Evolutionary conservation across 2,113 vertebrate genomes (phyloP).

Genomic region (Neofelis nebulosa): DNA sequence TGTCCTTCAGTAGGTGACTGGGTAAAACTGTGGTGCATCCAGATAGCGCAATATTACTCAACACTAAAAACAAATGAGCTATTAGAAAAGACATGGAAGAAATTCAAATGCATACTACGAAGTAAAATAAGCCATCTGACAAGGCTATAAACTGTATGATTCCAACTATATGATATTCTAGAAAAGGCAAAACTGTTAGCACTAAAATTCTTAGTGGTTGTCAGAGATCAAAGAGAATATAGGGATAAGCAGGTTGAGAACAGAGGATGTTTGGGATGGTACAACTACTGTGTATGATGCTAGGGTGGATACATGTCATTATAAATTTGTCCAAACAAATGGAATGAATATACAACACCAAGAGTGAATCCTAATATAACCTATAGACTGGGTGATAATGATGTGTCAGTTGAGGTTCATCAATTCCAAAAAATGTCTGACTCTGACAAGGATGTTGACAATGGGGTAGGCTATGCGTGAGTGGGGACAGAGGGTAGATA

Average conservation of each 20-base stretch:
- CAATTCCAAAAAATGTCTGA: neutral
- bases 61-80: neutral
- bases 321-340: neutral
- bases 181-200: neutral
- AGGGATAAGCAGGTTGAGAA: neutral
- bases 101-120: neutral
- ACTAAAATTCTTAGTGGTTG: neutral
- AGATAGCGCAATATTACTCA: neutral
- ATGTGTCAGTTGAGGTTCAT: neutral
- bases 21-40: neutral
- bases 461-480: neutral
- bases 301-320: neutral
- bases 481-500: too few species aligned
- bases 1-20: neutral
- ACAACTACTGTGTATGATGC: neutral
- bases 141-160: neutral
- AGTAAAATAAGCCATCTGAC: neutral
- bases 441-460: neutral
- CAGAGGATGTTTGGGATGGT: neutral
- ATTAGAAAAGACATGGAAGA: neutral
- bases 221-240: neutral
- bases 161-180: neutral
- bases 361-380: neutral
- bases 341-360: neutral
- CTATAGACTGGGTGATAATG: neutral